A percentile compares a stretch with the other conserved stretches of the same genome.
Evolutionary conservation across 2,113 vertebrate species (phyloP).

Genomic region (human): DNA sequence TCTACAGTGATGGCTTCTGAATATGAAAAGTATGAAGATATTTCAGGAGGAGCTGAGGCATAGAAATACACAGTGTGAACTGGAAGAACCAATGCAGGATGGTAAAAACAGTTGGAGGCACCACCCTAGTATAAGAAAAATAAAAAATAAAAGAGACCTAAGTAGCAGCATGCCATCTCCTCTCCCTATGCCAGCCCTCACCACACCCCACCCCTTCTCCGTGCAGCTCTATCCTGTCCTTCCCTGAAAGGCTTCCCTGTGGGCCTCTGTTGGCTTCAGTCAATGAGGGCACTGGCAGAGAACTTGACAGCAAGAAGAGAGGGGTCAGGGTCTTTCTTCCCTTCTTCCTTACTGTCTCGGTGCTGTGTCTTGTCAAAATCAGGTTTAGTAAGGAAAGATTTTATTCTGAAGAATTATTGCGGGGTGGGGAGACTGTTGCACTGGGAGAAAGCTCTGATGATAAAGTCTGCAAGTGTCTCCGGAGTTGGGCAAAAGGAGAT

Average conservation of each 20-base stretch:
- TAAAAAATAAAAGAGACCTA: neutral
- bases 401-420: neutral
- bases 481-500: neutral
- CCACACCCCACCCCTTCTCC: no score
- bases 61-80: neutral
- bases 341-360: neutral
- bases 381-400: neutral
- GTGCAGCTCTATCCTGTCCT: neutral
- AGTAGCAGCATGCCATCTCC: accelerated
- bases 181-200: no score
- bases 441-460: neutral
- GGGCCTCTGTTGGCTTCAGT: neutral
- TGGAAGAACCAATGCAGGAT: neutral
- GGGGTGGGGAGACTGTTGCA: no score
- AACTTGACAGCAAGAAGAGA: neutral
- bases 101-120: neutral
- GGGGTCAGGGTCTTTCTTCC: neutral
- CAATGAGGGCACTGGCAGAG: neutral
- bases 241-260: neutral
- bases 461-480: neutral
- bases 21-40: neutral
- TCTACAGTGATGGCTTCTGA: neutral
- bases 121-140: neutral
- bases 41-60: neutral
- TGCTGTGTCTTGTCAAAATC: neutral